Evolutionary conservation across 2,797 vertebrate genomes (phyloP).

Genomic region (Pelodytes ibericus): DNA sequence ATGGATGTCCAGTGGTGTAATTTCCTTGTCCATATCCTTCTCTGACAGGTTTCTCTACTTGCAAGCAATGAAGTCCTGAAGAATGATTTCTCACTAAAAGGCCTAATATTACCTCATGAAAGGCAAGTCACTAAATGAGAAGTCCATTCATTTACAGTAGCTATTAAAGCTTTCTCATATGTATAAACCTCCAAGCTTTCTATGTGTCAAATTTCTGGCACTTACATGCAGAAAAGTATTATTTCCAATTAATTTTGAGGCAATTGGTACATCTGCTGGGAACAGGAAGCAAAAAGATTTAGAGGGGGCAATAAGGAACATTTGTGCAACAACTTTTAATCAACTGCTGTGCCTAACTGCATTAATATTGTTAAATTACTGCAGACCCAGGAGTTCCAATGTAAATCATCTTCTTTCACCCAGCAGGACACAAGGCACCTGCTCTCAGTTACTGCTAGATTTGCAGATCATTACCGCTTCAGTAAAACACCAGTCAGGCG

Average conservation of each 20-base stretch:
- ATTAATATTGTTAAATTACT: conserved; percentile 73
- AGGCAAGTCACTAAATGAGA: conserved; percentile 47
- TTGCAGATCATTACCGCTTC: conserved; percentile 81
- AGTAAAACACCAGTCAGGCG: conserved; percentile 73
- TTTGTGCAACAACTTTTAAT: conserved; percentile 82
- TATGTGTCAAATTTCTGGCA: conserved; percentile 61
- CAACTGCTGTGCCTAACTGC: conserved; percentile 74
- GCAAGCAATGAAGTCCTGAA: conserved; percentile 25
- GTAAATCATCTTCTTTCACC: conserved; percentile 75
- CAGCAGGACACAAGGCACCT: conserved; percentile 75
- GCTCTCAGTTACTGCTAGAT: conserved; percentile 79
- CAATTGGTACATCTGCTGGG: conserved; percentile 71
- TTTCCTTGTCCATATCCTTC: not conserved
- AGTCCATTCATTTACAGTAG: conserved; percentile 49
- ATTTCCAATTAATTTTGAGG: conserved; percentile 74
- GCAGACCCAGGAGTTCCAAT: conserved; percentile 72
- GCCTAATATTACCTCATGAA: conserved; percentile 48
- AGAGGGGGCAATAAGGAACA: conserved; percentile 72
- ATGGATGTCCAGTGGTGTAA: not conserved
- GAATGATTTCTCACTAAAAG: conserved; percentile 42
- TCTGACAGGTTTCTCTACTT: not conserved
- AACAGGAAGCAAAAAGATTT: conserved; percentile 69
- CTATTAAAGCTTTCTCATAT: conserved; percentile 41
- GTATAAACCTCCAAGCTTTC: conserved; percentile 50
- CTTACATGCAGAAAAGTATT: conserved; percentile 65